Evolutionary conservation across 1,140 invertebrate genomes (phyloP).

Genomic region (Geopemphigus sp.): DNA sequence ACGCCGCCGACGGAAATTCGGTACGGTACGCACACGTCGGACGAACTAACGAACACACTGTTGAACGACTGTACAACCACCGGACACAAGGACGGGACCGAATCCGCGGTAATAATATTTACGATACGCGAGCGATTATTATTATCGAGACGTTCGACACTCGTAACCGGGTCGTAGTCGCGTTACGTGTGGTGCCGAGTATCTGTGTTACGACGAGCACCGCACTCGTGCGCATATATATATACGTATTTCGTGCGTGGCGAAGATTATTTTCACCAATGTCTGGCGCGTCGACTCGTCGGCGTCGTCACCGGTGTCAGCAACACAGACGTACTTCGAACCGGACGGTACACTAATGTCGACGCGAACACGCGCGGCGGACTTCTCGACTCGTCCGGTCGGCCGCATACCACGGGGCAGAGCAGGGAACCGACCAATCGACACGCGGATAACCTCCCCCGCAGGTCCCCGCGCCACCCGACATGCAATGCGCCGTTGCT

Average conservation of each 20-base stretch:
- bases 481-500: neutral
- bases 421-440: constrained; percentile 48
- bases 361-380: constrained; percentile 41
- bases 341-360: constrained; percentile 34
- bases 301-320: neutral
- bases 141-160: neutral
- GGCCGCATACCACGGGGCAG: constrained; percentile 49
- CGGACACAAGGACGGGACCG: too few relatives aligned
- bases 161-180: neutral
- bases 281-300: neutral
- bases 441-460: constrained; percentile 46
- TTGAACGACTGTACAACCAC: too few relatives aligned
- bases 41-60: neutral
- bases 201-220: too few relatives aligned
- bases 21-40: too few relatives aligned
- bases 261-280: too few relatives aligned
- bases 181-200: neutral
- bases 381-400: constrained; percentile 48
- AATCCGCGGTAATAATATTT: too few relatives aligned
- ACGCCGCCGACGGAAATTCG: too few relatives aligned
- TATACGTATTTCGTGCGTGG: too few relatives aligned
- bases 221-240: too few relatives aligned
- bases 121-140: neutral
- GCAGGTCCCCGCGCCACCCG: constrained; percentile 18
- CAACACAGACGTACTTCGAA: constrained; percentile 19